Evolutionary conservation across 1,140 invertebrate genomes (phyloP), one percentile per base, ranked within the genome.

Genomic region (Neomicropteryx cornuta): DNA sequence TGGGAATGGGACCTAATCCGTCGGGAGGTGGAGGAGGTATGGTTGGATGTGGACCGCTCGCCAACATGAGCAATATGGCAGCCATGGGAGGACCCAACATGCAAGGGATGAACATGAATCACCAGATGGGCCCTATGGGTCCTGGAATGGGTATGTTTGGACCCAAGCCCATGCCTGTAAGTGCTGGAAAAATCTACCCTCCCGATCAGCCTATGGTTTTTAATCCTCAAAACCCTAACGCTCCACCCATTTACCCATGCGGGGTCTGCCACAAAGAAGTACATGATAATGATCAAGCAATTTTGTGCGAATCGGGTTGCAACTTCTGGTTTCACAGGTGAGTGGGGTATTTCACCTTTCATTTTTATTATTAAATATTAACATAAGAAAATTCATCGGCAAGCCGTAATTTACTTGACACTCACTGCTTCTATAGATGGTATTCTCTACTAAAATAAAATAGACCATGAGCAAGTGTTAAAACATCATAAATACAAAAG

Each of bases 261-360:
- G 92, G 87, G 44, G 82, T 91, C 39, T 97, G 94, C 68, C 93
- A 97, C 65, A 96, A 96, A 70, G 94, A 98, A 73, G 90, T 97
- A 3, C 92, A 97, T 68, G 94, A 97, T 60, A 97, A 96, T 71
- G 94, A 98, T 68, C 93, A 97, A 70, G 93, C 90, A 5, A 92
- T 98, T 45, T 73, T 97, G 33, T 98, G 94, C 68, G 94, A 98
- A 69, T 95, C 91, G 55, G 94, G 94, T 22, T 98, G 94, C 66
- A 96, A 97, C 68, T 97, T 97, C 70, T 98, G 93, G 88, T 97
- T 93, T 71, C 94, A 97, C 66, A 81, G 87, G 84, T 89, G 61
- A 74, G 62, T 47, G 52, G n/a, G 22, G n/a, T 42, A 18, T 21
- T 39, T 27, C 18, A 31, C 33, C 18, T 6, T 5, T 20, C n/a